Evolutionary conservation across 2,888 invertebrate species (phyloP).

Genomic region (Caenorhabditis sp.): DNA sequence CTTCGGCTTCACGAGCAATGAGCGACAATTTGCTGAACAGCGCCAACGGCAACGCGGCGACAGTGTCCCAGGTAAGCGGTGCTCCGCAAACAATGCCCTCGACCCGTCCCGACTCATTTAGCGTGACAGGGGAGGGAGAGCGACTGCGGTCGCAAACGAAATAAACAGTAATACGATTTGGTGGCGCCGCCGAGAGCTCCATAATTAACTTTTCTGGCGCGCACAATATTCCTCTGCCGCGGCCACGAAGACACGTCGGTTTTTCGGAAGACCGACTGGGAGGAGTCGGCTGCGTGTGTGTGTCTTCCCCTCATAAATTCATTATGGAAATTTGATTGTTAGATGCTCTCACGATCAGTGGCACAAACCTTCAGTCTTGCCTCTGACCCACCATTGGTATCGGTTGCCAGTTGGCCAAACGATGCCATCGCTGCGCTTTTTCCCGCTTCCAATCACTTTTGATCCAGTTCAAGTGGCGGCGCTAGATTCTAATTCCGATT

Average conservation of each 20-base stretch:
- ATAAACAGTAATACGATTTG: slow-evolving; percentile 68
- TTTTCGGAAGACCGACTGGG: slow-evolving; percentile 51
- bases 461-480: background rate
- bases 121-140: slow-evolving; percentile 15
- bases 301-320: slow-evolving; percentile 75
- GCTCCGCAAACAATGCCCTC: slow-evolving; percentile 12
- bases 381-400: background rate
- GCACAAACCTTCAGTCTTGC: slow-evolving; percentile 38
- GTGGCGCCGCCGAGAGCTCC: slow-evolving; percentile 62
- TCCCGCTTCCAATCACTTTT: background rate
- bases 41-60: slow-evolving; percentile 34
- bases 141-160: slow-evolving; percentile 44
- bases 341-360: slow-evolving; percentile 63
- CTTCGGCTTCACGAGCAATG: slow-evolving; percentile 45
- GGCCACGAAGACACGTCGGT: slow-evolving; percentile 40
- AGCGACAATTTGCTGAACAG: slow-evolving; percentile 60
- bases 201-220: slow-evolving; percentile 78
- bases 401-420: background rate
- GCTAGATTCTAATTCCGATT: background rate
- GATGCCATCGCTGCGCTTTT: background rate
- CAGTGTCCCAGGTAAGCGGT: slow-evolving; percentile 62
- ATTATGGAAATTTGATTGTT: slow-evolving; percentile 79
- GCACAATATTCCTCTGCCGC: slow-evolving; percentile 50
- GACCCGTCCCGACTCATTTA: slow-evolving; percentile 21
- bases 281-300: slow-evolving; percentile 47